These are phyloP conservation scores for Ricordea florida DNA, from an alignment of 92 coral and sea anemone species.

Conservation along the genomic window DNA sequence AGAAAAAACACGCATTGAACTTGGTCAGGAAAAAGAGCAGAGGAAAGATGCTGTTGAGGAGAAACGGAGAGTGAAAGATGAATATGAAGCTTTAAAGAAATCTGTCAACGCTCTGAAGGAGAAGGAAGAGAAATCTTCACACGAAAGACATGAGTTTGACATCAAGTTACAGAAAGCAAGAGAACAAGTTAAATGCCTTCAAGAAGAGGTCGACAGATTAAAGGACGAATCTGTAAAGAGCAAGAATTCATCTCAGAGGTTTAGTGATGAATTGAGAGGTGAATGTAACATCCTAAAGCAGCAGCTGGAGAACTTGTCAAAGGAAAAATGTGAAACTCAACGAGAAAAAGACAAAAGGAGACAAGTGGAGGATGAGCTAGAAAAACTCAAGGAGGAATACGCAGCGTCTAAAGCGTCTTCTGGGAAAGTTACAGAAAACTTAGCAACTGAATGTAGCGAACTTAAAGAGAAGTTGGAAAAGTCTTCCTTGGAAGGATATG, in stretches of 20 bases:
- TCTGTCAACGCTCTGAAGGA: too few species aligned
- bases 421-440: slow-evolving; percentile 1
- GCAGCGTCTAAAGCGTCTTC: slow-evolving; percentile 1
- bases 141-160: too few species aligned
- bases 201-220: too few species aligned
- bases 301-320: slow-evolving; percentile 27
- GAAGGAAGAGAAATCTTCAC: too few species aligned
- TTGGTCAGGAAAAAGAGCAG: too few species aligned
- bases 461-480: neutral
- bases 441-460: too few species aligned
- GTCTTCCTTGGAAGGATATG: neutral
- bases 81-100: slow-evolving; percentile 14
- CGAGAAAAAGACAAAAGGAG: slow-evolving; percentile 7
- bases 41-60: too few species aligned
- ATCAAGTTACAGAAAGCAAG: too few species aligned
- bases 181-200: slow-evolving; percentile 39
- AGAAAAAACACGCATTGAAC: too few species aligned
- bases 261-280: neutral
- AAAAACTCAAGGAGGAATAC: slow-evolving; percentile 5
- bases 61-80: slow-evolving; percentile 17
- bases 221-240: too few species aligned
- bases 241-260: too few species aligned
- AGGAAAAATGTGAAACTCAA: neutral
- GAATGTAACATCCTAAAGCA: slow-evolving; percentile 36
- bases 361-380: neutral